Conservation (phyloP, 2,888 invertebrate genomes). For the Caradrina kadenii region DNA sequence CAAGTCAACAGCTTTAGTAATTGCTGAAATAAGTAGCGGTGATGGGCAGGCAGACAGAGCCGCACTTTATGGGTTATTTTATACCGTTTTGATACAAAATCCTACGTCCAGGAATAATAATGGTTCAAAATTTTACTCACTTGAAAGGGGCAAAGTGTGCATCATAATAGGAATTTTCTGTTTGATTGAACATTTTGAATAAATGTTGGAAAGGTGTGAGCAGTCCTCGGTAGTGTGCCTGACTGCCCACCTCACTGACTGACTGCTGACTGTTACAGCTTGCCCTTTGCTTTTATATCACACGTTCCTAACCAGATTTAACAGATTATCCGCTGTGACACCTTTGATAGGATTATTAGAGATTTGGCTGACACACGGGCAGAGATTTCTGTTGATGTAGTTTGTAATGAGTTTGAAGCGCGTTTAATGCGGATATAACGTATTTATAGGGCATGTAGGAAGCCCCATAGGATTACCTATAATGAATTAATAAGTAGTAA, state of each 20-base stretch:
- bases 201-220: constrained; percentile 74
- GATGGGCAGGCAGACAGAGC: too few species aligned
- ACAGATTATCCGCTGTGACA: constrained; percentile 82
- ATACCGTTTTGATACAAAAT: too few species aligned
- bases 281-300: constrained; percentile 80
- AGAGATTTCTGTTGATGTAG: constrained; percentile 81
- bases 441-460: constrained; percentile 50
- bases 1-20: too few species aligned
- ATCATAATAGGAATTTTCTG: constrained; percentile 78
- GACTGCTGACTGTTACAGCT: constrained; percentile 77
- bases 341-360: constrained; percentile 86
- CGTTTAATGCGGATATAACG: constrained; percentile 24
- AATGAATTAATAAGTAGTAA: not conserved
- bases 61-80: too few species aligned
- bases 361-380: constrained; percentile 77
- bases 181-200: constrained; percentile 81
- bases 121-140: constrained; percentile 67
- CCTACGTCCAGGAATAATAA: too few species aligned
- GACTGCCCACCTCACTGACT: constrained; percentile 84
- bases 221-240: constrained; percentile 87
- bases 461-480: constrained; percentile 55
- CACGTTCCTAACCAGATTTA: constrained; percentile 80
- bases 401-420: constrained; percentile 56
- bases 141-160: constrained; percentile 85
- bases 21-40: too few species aligned